Evolutionary conservation across 2,113 vertebrate genomes (phyloP).

Genomic region (Carassius auratus): DNA sequence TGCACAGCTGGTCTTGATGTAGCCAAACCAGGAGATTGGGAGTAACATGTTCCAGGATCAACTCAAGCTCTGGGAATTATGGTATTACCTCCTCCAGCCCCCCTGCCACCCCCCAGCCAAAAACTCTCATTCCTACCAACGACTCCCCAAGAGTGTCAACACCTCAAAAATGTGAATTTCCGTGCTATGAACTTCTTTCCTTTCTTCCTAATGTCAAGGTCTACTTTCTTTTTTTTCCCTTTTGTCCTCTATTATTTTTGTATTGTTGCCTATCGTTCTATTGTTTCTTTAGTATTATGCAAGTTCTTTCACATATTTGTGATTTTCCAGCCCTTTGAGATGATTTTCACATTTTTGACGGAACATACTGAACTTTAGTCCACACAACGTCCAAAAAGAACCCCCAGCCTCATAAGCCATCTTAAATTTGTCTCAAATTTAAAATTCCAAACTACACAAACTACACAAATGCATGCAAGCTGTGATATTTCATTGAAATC

Average conservation of each 20-base stretch:
- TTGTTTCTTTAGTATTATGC: neutral
- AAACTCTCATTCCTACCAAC: neutral
- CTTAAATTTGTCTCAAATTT: neutral
- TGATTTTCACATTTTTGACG: neutral
- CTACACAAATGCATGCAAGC: neutral
- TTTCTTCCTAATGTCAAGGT: conserved; percentile 21
- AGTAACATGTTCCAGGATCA: conserved; percentile 39
- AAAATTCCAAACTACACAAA: neutral
- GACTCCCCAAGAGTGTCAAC: conserved; percentile 17
- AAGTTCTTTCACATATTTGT: neutral
- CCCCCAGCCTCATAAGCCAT: neutral
- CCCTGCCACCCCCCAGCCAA: neutral
- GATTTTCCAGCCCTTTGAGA: conserved; percentile 6
- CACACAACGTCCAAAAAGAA: neutral
- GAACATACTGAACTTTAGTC: neutral
- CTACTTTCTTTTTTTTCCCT: neutral
- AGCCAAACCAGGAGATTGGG: conserved; percentile 33
- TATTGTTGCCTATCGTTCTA: neutral
- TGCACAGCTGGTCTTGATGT: conserved; percentile 40
- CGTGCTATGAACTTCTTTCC: neutral
- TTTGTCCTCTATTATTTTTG: neutral
- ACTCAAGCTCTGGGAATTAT: conserved; percentile 33
- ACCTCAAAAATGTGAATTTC: conserved; percentile 30
- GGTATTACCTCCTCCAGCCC: neutral
- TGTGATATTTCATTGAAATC: neutral